Evolutionary conservation across 2,113 vertebrate species (phyloP).

Genomic region (Etia nguti): DNA sequence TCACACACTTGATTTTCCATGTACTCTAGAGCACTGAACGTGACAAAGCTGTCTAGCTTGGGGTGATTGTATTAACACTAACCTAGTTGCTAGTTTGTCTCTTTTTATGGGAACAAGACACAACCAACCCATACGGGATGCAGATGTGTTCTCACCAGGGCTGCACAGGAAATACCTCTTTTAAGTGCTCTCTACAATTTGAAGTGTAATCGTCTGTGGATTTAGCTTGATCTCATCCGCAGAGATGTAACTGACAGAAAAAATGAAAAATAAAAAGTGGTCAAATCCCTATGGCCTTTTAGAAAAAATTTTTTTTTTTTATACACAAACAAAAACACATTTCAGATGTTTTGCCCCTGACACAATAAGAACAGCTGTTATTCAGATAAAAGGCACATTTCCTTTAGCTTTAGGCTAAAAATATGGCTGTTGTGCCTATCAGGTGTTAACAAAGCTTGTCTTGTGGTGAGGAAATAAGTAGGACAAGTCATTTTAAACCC

Average conservation of each 20-base stretch:
- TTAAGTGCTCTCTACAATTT: background rate
- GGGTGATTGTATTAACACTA: background rate
- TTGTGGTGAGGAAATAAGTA: background rate
- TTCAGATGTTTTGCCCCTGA: background rate
- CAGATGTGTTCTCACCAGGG: background rate
- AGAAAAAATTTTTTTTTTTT: rapidly evolving
- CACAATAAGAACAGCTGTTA: background rate
- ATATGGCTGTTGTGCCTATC: background rate
- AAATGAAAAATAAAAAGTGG: background rate
- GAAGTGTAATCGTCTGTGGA: background rate
- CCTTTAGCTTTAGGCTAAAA: background rate
- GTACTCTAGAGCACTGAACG: background rate
- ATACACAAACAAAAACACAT: background rate
- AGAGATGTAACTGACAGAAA: background rate
- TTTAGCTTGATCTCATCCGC: background rate
- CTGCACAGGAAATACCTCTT: background rate
- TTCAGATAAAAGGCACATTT: background rate
- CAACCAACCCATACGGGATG: background rate
- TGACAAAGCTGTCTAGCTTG: background rate
- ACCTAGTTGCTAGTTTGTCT: background rate
- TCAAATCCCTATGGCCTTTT: background rate
- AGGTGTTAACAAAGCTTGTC: background rate
- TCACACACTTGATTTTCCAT: background rate
- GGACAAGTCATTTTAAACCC: background rate
- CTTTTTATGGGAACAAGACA: background rate